Evolutionary conservation across 2,113 vertebrate genomes (phyloP).

Genomic region (Climacteris rufus): DNA sequence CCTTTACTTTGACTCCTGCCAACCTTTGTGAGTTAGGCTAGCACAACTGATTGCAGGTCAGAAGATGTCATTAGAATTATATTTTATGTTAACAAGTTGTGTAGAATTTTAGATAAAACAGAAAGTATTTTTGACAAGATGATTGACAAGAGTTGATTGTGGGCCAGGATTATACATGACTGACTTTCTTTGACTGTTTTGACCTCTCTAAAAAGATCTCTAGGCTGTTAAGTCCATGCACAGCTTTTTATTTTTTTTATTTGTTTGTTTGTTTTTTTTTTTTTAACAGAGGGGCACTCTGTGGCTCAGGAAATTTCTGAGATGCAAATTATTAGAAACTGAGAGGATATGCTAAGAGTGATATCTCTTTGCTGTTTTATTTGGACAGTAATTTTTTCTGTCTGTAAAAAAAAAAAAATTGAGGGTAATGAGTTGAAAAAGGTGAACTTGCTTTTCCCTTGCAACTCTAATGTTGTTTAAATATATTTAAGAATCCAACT

Average conservation of each 20-base stretch:
- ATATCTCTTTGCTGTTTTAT: not conserved
- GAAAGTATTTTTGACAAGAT: not conserved
- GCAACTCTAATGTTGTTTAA: not conserved
- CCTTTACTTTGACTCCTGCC: not conserved
- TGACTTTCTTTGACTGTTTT: not conserved
- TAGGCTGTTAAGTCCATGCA: not conserved
- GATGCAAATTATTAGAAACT: not conserved
- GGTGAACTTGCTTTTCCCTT: not conserved
- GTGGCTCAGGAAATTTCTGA: not conserved
- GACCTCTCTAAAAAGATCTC: not conserved
- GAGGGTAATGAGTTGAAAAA: not conserved
- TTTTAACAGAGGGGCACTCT: not conserved
- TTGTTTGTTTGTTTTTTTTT: no score
- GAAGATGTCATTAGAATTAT: not conserved
- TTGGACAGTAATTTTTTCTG: not conserved
- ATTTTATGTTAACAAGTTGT: not conserved
- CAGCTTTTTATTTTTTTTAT: not conserved
- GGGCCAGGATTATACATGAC: not conserved
- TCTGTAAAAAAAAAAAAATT: not conserved
- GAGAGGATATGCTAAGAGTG: not conserved
- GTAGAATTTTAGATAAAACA: not conserved
- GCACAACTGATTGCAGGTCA: not conserved
- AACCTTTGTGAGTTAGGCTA: not conserved
- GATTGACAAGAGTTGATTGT: not conserved
- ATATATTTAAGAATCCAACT: not conserved